A percentile compares a stretch with the other conserved stretches of the same genome.
phyloP scores from a whole-genome alignment of 2,797 vertebrate species.

The Cheirogaleus major region DNA sequence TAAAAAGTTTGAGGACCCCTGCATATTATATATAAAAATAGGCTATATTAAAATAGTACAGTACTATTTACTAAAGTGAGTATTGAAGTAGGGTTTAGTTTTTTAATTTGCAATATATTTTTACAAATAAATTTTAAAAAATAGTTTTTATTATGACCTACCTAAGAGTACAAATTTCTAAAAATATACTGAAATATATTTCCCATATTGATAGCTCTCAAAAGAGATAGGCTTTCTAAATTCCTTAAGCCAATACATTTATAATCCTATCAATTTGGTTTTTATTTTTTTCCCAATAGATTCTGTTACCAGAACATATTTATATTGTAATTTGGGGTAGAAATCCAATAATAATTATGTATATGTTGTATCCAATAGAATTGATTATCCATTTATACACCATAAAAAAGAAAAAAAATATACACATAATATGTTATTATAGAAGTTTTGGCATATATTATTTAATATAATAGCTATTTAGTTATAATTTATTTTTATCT shows the following conservation, averaged over 20 bases:
- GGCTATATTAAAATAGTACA: neutral
- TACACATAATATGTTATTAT: neutral
- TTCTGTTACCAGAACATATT: neutral
- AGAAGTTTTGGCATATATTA: neutral
- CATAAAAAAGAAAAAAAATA: neutral
- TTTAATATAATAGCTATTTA: neutral
- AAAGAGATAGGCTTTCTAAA: neutral
- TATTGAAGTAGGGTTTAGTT: neutral
- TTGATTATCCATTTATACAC: neutral
- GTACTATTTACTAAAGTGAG: neutral
- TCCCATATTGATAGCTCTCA: neutral
- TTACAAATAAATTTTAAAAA: too few species aligned
- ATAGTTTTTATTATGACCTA: neutral
- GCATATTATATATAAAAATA: neutral
- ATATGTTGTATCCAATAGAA: neutral
- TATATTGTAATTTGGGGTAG: neutral
- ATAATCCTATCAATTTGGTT: neutral
- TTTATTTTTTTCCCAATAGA: neutral
- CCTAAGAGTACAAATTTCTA: neutral
- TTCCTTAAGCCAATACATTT: neutral
- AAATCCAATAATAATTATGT: neutral
- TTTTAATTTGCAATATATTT: neutral
- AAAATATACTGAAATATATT: neutral
- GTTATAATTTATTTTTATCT: neutral
- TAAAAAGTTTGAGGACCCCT: too few species aligned